These are phyloP conservation scores for Caretta caretta DNA, from an alignment of 2,113 vertebrate species.

Conservation along the genomic window DNA sequence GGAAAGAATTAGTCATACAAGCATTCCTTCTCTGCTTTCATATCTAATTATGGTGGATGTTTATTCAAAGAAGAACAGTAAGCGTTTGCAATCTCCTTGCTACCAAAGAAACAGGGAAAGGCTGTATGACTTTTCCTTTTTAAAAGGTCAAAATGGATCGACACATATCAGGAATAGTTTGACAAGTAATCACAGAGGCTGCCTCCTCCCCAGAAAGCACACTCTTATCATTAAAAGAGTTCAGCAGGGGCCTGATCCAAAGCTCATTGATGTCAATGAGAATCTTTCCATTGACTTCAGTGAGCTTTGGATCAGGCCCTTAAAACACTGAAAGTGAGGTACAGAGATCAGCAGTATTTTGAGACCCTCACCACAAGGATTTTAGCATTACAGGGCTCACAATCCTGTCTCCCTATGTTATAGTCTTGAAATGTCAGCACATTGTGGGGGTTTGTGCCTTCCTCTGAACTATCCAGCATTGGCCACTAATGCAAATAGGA, in stretches of 20 bases:
- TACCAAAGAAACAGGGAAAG: slow-evolving; percentile 11
- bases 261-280: background rate
- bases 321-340: background rate
- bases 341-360: background rate
- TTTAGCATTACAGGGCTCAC: background rate
- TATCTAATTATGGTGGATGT: slow-evolving; percentile 23
- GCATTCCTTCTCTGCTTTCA: background rate
- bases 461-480: background rate
- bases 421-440: background rate
- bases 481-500: background rate
- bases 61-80: slow-evolving; percentile 44
- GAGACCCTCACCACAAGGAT: background rate
- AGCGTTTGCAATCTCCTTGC: slow-evolving; percentile 12
- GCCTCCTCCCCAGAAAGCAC: background rate
- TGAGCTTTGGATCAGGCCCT: background rate
- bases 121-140: background rate
- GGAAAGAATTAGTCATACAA: slow-evolving; percentile 22
- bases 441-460: background rate
- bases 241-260: background rate
- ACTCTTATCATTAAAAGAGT: background rate
- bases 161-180: background rate
- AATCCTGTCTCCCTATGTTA: background rate
- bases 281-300: background rate
- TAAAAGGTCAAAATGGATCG: background rate
- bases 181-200: background rate